Evolutionary conservation across 2,113 vertebrate genomes (phyloP), one percentile per base, ranked within the genome.

Genomic region (Oreotrochilus melanogaster): DNA sequence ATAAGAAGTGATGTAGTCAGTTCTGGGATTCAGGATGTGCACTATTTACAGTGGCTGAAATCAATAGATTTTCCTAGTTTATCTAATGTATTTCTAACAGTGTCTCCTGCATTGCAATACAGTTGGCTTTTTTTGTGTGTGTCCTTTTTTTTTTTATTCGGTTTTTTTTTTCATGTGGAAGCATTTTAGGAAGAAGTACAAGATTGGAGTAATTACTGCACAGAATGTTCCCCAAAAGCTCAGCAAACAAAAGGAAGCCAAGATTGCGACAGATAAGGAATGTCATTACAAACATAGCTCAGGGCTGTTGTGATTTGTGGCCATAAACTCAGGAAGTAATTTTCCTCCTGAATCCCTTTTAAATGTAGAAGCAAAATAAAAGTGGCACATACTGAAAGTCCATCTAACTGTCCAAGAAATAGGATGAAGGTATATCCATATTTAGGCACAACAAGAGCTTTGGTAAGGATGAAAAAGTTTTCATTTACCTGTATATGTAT

Each of bases 211-310:
- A 76, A 31, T 64, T 66, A 7, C 50, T 80, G 57, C 45, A 85
- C 82, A 86, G 64, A 86, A 24, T 57, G 61, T 91, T 72, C 80
- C 56, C 81, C 70, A 85, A 78, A 92, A 86, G 16, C 47, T 33
- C 73, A 78, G 84, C 72, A 81, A 89, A 88, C 43, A 78, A 89
- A 86, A 81, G 86, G 81, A 92, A 95, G 70, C 71, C 74, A 89
- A 89, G 86, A 94, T 95, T 75, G 30, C 5, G 0, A 74, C 61
- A 86, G 75, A 95, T 88, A 92, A 89, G 51, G 61, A 82, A 78
- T 61, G 73, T 88, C 81, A 69, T 94, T 93, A 70, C 0, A 1
- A 85, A 39, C 23, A 12, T 54, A 86, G 64, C 79, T 85, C 31
- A 18, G 45, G 85, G 70, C 72, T 92, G 22, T 86, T 88, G 84